phyloP scores from a whole-genome alignment of 2,113 vertebrate genomes.

The Cathartes aura region DNA sequence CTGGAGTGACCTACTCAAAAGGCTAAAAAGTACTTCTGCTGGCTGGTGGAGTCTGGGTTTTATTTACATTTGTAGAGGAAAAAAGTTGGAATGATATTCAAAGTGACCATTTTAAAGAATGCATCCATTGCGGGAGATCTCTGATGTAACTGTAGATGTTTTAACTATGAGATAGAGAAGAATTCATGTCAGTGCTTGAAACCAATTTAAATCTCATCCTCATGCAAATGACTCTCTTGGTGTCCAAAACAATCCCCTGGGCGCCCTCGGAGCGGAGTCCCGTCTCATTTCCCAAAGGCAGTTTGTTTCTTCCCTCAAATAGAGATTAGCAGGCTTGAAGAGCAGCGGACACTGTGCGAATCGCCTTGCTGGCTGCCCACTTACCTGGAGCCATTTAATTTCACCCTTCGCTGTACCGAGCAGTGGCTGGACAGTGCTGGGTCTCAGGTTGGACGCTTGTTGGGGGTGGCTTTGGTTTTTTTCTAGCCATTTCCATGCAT shows the following conservation, averaged over 20 bases:
- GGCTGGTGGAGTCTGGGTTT: not conserved
- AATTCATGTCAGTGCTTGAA: not conserved
- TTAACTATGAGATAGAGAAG: not conserved
- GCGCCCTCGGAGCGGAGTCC: fast-evolving
- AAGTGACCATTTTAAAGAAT: not conserved
- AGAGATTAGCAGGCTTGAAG: not conserved
- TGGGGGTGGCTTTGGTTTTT: not conserved
- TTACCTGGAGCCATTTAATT: not conserved
- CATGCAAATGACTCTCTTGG: not conserved
- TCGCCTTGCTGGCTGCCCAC: not conserved
- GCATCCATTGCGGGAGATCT: not conserved
- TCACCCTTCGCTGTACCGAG: not conserved
- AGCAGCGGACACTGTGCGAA: not conserved
- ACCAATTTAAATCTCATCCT: not conserved
- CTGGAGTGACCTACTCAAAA: not conserved
- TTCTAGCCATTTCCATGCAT: not conserved
- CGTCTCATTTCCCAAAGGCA: not conserved
- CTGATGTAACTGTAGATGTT: not conserved
- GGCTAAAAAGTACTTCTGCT: not conserved
- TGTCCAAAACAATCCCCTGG: not conserved
- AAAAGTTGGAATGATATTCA: not conserved
- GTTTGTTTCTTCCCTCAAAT: not conserved
- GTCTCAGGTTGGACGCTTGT: not conserved
- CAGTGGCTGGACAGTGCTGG: not conserved
- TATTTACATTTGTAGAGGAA: not conserved